phyloP scores from a whole-genome alignment of 2,113 vertebrate species.

The Lasiurus borealis region DNA sequence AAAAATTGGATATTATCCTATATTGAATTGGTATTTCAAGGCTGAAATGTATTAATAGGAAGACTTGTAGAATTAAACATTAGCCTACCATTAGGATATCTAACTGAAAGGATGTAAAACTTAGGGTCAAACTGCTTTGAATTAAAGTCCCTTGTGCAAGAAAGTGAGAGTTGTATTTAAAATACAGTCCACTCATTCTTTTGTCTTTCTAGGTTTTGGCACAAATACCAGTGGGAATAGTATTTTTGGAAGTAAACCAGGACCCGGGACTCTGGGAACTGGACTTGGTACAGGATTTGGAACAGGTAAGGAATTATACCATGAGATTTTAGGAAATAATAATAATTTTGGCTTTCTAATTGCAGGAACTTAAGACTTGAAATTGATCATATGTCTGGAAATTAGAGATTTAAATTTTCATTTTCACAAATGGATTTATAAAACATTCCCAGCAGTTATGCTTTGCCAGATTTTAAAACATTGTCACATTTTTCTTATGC shows the following conservation, averaged over 20 bases:
- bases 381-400: not conserved
- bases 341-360: not conserved
- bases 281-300: constrained; percentile 94
- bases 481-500: not conserved
- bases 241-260: constrained; percentile 95
- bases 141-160: constrained; percentile 53
- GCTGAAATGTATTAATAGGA: not conserved
- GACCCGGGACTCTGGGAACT: constrained; percentile 91
- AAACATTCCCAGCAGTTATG: not conserved
- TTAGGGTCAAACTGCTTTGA: not conserved
- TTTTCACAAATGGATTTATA: constrained; percentile 38
- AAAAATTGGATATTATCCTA: not conserved
- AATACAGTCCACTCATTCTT: constrained; percentile 50
- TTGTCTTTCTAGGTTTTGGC: constrained; percentile 91
- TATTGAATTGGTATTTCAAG: constrained; percentile 13
- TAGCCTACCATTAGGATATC: constrained; percentile 17
- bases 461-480: constrained; percentile 10
- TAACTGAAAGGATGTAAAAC: constrained; percentile 27
- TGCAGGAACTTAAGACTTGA: not conserved
- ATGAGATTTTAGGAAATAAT: constrained; percentile 20
- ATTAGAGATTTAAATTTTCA: constrained; percentile 4
- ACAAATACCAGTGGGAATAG: constrained; percentile 89
- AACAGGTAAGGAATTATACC: constrained; percentile 87
- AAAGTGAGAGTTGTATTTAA: constrained; percentile 18
- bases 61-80: not conserved